Base-by-base conservation (phyloP, 2,113 vertebrate species). In the Heterotis niloticus region DNA sequence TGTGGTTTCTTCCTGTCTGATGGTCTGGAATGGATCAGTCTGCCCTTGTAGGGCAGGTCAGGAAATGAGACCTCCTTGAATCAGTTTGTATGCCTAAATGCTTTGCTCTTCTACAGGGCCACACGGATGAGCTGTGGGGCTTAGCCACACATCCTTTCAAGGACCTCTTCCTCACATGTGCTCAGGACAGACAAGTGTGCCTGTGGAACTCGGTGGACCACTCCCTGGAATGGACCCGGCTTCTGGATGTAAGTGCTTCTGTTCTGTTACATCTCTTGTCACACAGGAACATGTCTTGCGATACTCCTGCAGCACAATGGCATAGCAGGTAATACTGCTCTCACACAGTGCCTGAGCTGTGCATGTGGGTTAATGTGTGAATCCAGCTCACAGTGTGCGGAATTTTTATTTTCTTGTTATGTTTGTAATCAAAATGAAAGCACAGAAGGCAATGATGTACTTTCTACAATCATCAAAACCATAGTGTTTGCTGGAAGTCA, bases 71-170 rank as follows among this genome's bases (percentile, higher is more conserved):
- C 34, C 34, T 44, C 2, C 7, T 44, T 44, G 2, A 44, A 44
- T 44, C 34, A 4, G 34, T 44, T 7, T 44, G 34, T 44, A 16
- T 71, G 20, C 54, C 0, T 86, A 28, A 57, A 20, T 28, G 2
- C 7, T 16, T 59, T 20, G 10, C 68, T 83, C 14, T 5, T 11
- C 85, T 85, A 20, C 84, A 99, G 97, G 98, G 98, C 80, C 98
- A 99, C 90, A 99, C 96, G 28, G 98, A 99, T 77, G 98, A 99
- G 83, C 94, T 99, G 70, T 99, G 97, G 98, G 98, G 98, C 83
- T 84, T 99, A 84, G 97, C 96, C 24, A 91, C 95, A 57, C 98
- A 99, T 86, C 98, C 98, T 2, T 98, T 95, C 90, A 96, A 92
- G 87, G 91, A 94, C 12, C 82, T 96, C 82, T 96, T 99, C 81